These are phyloP conservation scores for Poecilus cupreus DNA, from an alignment of 2,888 invertebrate species.

Conservation along the genomic window DNA sequence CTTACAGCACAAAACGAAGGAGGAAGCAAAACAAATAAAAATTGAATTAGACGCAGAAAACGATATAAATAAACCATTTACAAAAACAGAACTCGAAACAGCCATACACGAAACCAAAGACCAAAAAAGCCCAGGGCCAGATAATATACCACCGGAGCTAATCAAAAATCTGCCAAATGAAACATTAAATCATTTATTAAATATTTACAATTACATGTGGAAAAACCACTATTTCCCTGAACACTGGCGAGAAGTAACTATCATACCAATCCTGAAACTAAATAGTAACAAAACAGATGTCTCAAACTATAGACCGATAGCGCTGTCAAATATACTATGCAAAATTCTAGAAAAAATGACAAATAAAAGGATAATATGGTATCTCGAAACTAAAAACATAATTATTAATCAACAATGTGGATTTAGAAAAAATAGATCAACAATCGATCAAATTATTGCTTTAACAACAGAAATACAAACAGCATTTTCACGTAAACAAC, in stretches of 20 bases:
- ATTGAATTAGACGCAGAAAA: background rate
- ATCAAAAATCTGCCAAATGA: background rate
- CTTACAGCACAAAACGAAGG: background rate
- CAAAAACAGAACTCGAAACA: background rate
- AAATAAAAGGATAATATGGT: background rate
- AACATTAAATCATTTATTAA: background rate
- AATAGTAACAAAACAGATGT: background rate
- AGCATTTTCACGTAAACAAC: background rate
- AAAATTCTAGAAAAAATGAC: background rate
- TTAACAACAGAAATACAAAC: background rate
- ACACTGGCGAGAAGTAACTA: background rate
- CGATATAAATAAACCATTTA: background rate
- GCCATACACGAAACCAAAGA: background rate
- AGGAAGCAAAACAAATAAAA: background rate
- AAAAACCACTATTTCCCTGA: background rate
- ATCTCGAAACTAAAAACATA: background rate
- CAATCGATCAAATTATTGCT: background rate
- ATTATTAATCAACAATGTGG: background rate
- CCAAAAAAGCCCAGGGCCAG: background rate
- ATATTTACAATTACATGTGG: background rate
- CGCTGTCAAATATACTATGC: background rate
- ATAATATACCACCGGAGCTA: background rate
- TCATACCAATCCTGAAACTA: background rate
- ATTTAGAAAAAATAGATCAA: background rate
- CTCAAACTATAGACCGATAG: background rate